Base-by-base conservation (phyloP, 2,888 invertebrate species). In the Polydrusus cervinus region DNA sequence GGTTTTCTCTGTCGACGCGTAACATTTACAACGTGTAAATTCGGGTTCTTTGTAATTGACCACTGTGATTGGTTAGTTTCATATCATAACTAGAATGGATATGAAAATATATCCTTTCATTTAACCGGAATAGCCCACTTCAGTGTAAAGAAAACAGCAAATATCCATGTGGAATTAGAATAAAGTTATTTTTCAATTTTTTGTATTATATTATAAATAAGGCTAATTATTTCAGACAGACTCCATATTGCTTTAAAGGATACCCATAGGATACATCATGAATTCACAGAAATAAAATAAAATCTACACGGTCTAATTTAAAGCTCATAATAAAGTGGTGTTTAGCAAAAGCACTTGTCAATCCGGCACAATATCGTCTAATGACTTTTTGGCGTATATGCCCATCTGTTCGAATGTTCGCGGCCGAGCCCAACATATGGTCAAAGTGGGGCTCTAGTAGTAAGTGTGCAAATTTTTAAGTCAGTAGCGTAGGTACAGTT, bases 321-420 rank as follows among this genome's bases (percentile, higher is more conserved):
- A 78, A 78, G 51, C 78, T 76, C 74, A 72, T 81, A 81, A 83
- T 83, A 79, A 80, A 81, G 80, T 81, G 80, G 81, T 79, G 82
- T 83, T 83, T 80, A 82, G 79, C 45, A 70, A 82, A 83, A 83
- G 85, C 85, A 86, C 86, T 86, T 85, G 85, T 85, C 85, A 81
- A 83, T 83, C 82, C 81, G 79, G 82, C 80, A 86, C 86, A 87
- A 87, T 87, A 84, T 85, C 83, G 82, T 82, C 85, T 87, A 87
- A 87, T 87, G 87, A 87, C 87, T 87, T 87, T 87, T 87, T 85
- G 86, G 85, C 86, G 86, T 86, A 85, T 81, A 84, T 81, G 83
- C 84, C 87, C 87, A 87, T 87, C 87, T 87, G 87, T 87, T 87
- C 87, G 83, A 84, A 86, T 86, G 85, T 85, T 85, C 84, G 86